These are phyloP conservation scores for Drosophila albomicans DNA, from an alignment of 1,140 invertebrate species.

Conservation along the genomic window DNA sequence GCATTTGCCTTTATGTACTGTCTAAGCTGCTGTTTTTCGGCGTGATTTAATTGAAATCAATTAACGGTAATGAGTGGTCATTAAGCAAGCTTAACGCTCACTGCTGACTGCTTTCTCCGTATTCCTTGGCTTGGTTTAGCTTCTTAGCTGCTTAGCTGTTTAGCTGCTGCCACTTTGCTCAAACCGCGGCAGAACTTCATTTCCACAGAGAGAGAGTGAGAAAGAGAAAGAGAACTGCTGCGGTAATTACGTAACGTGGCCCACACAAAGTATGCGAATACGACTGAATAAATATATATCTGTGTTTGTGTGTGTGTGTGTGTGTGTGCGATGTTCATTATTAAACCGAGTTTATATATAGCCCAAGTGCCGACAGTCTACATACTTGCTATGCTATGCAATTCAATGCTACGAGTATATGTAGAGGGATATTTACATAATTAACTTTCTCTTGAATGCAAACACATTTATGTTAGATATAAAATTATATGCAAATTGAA, in stretches of 20 bases:
- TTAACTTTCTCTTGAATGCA: constrained; percentile 32
- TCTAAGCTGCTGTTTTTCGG: constrained; percentile 60
- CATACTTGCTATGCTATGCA: neutral
- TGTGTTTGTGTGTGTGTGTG: neutral
- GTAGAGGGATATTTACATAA: constrained; percentile 15
- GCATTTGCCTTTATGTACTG: constrained; percentile 57
- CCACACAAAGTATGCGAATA: neutral
- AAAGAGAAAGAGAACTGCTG: constrained; percentile 10
- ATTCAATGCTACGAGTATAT: constrained; percentile 1
- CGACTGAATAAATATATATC: neutral
- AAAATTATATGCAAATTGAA: constrained; percentile 61
- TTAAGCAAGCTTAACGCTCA: constrained; percentile 78
- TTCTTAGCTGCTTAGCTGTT: neutral
- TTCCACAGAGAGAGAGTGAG: neutral
- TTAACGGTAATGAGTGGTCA: constrained; percentile 84
- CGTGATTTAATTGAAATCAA: constrained; percentile 85
- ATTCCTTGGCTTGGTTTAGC: constrained; percentile 2
- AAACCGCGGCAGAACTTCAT: constrained; percentile 16
- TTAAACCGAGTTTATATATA: neutral
- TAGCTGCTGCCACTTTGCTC: constrained; percentile 25
- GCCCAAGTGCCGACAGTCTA: neutral
- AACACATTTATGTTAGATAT: constrained; percentile 36
- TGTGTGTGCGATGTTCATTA: neutral
- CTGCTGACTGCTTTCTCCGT: constrained; percentile 38
- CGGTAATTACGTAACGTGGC: constrained; percentile 20